phyloP scores from a whole-genome alignment of 2,888 invertebrate species.

The Callyntrura guangdongensis region DNA sequence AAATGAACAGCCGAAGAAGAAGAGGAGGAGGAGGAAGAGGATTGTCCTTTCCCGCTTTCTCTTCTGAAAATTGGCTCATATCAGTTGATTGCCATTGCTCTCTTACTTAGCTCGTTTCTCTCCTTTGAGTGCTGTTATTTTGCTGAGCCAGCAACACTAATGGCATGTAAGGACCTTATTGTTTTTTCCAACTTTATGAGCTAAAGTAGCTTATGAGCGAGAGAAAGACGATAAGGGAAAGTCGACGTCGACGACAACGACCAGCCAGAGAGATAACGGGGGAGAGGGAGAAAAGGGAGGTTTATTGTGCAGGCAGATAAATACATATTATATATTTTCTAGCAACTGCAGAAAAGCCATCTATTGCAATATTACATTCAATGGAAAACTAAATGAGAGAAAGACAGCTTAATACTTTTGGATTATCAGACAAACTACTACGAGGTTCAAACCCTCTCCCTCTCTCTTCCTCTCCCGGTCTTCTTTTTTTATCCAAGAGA shows the following conservation, averaged over 20 bases:
- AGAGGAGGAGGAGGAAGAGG: conserved; percentile 55
- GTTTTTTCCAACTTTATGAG: conserved; percentile 70
- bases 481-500: background rate
- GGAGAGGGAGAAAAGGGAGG: conserved; percentile 41
- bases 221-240: conserved; percentile 24
- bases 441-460: background rate
- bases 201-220: conserved; percentile 64
- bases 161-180: conserved; percentile 77
- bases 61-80: conserved; percentile 74
- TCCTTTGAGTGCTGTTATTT: conserved; percentile 74
- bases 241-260: conserved; percentile 32
- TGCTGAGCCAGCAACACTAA: conserved; percentile 75
- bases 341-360: background rate
- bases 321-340: conserved; percentile 28
- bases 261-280: conserved; percentile 1
- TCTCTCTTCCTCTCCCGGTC: background rate
- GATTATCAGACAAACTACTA: conserved; percentile 63
- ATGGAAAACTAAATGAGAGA: conserved; percentile 7
- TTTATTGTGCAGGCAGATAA: conserved; percentile 51
- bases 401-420: conserved; percentile 73
- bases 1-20: no score
- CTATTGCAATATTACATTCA: conserved; percentile 1
- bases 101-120: conserved; percentile 71
- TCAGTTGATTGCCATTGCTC: conserved; percentile 76
- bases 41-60: conserved; percentile 58